Conservation (phyloP, 2,888 invertebrate genomes). For the Calameuta idolon region DNA sequence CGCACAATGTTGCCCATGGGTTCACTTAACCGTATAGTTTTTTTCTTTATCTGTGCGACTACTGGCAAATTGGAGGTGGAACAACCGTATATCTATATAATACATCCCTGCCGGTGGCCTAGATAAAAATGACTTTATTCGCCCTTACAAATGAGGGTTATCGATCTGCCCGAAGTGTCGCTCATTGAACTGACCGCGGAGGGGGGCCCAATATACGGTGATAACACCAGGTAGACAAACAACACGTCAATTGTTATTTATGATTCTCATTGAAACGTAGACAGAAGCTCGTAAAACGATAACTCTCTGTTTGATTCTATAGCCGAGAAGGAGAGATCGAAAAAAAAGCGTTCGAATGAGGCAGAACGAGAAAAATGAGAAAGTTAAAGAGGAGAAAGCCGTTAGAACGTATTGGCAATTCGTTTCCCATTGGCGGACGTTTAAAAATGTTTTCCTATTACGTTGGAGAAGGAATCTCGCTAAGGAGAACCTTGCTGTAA, state of each 20-base stretch:
- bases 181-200: conserved; percentile 1
- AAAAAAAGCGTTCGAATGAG: not conserved
- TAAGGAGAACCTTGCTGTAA: not conserved
- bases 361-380: conserved; percentile 1
- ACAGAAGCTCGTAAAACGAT: not conserved
- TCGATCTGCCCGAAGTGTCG: not conserved
- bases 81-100: not conserved
- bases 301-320: not conserved
- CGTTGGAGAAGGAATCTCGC: not conserved
- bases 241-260: not conserved
- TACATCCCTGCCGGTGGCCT: not conserved
- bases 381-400: not conserved
- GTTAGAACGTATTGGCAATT: not conserved
- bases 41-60: too few species aligned
- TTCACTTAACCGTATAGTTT: too few species aligned
- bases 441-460: not conserved
- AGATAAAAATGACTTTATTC: not conserved
- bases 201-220: not conserved
- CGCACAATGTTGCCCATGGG: too few species aligned
- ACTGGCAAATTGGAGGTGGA: not conserved
- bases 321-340: not conserved
- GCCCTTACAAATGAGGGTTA: not conserved
- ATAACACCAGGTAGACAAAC: not conserved
- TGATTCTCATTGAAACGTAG: not conserved
- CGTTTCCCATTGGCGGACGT: not conserved